phyloP scores from a whole-genome alignment of 2,888 invertebrate genomes.

The Orchesellides sinensis region DNA sequence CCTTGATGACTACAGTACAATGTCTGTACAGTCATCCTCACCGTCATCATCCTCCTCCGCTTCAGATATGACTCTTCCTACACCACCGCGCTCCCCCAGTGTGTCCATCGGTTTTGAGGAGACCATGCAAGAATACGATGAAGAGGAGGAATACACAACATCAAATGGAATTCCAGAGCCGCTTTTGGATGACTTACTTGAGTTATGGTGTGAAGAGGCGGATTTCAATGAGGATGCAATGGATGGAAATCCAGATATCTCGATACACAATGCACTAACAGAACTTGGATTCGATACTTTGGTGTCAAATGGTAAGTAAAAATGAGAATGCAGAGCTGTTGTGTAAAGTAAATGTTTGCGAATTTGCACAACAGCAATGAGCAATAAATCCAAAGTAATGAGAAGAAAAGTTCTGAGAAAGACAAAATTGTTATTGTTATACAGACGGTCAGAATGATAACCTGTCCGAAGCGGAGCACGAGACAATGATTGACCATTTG shows the following conservation, averaged over 20 bases:
- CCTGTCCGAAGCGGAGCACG: constrained; percentile 59
- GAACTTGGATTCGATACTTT: constrained; percentile 68
- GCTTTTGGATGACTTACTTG: constrained; percentile 69
- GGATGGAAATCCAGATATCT: constrained; percentile 60
- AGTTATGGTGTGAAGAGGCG: constrained; percentile 67
- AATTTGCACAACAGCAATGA: too few relatives aligned
- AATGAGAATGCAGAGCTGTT: not conserved
- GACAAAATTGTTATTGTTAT: not conserved
- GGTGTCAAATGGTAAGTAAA: constrained; percentile 50
- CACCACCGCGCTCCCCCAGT: constrained; percentile 70
- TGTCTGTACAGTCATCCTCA: constrained; percentile 40
- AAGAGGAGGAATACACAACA: constrained; percentile 52
- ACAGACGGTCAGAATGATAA: constrained; percentile 53
- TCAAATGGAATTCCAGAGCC: constrained; percentile 64
- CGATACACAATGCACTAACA: constrained; percentile 65
- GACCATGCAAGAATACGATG: constrained; percentile 56
- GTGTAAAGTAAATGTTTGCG: not conserved
- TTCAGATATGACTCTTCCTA: constrained; percentile 67
- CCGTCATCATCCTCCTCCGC: constrained; percentile 46
- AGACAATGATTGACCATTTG: constrained; percentile 70
- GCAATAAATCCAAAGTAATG: not conserved
- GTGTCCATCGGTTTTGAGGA: constrained; percentile 46
- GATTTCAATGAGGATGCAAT: constrained; percentile 54
- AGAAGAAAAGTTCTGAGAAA: not conserved
- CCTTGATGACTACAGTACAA: constrained; percentile 49